phyloP scores from a whole-genome alignment of 2,797 vertebrate genomes.

The Anguilla pacifica region DNA sequence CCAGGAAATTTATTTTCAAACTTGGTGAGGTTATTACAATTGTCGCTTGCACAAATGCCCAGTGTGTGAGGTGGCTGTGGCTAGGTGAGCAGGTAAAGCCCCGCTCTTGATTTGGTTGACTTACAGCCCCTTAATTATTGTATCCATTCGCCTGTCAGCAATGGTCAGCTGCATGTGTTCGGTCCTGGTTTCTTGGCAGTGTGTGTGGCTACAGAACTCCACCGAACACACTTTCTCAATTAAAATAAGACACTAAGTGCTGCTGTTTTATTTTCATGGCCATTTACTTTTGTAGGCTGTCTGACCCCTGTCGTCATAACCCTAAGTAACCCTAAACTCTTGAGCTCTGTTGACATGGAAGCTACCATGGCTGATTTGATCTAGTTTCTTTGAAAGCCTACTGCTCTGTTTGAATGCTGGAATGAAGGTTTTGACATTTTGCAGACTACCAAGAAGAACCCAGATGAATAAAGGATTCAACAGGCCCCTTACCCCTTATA shows the following conservation, averaged over 20 bases:
- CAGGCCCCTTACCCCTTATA: background rate
- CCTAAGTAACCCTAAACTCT: background rate
- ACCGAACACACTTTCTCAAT: background rate
- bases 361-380: background rate
- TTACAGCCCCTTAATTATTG: slow-evolving; percentile 30
- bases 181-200: background rate
- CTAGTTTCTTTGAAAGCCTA: background rate
- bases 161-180: slow-evolving; percentile 18
- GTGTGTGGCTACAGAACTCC: background rate
- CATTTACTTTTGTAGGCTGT: background rate
- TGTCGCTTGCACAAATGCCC: background rate
- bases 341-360: background rate
- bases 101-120: background rate
- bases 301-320: background rate
- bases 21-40: background rate
- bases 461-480: background rate
- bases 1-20: slow-evolving; percentile 1
- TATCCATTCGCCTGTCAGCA: slow-evolving; percentile 34
- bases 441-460: background rate
- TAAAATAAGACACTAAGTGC: background rate
- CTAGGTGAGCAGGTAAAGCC: background rate
- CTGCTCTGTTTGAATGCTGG: background rate
- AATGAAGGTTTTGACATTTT: background rate
- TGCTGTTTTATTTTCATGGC: background rate
- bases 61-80: background rate